Evolutionary conservation across 2,888 invertebrate species (phyloP), one percentile per base, ranked within the genome.

Genomic region (Harpalus rubripes): DNA sequence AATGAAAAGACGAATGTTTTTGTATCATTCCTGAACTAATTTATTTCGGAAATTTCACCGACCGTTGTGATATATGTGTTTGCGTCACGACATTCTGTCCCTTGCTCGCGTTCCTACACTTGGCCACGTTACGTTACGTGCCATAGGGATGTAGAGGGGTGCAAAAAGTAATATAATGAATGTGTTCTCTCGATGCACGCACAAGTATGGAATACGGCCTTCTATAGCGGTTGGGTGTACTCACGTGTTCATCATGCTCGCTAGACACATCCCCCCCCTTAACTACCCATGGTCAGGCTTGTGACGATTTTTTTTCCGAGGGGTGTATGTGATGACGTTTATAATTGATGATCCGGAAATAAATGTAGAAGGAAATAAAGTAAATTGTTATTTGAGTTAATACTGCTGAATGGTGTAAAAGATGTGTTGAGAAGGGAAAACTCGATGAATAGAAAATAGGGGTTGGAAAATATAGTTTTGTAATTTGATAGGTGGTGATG

Each of bases 21-120:
- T 84, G 84, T 84, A 84, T 84, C 84, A 84, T 84, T 84, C 78
- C 76, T 78, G 39, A 65, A 16, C 78, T 84, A 84, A 84, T 84
- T 84, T 84, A 84, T 84, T 84, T 78, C 52, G 61, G 78, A 78
- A 78, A 78, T 84, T 68, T 82, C 82, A 74, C 22, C 74, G 74
- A 15, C 26, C 59, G 52, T 22, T 41, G 78, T 84, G 84, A 84
- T 84, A 78, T 84, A 84, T 84, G 65, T 65, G 63, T 76, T 22
- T 7, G 16, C 16, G 18, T n/a, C 84, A 84, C 78, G 84, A 52
- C 39, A 84, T 65, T 16, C 52, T 63, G 80, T 65, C 41, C 52
- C 61, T 61, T 76, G 15, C 44, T 10, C 65, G 16, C 52, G 81
- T 81, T 65, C 16, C 68, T 58, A 32, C 58, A 16, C 44, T 41